phyloP scores from a whole-genome alignment of 2,113 vertebrate genomes.

The Bucco capensis region DNA sequence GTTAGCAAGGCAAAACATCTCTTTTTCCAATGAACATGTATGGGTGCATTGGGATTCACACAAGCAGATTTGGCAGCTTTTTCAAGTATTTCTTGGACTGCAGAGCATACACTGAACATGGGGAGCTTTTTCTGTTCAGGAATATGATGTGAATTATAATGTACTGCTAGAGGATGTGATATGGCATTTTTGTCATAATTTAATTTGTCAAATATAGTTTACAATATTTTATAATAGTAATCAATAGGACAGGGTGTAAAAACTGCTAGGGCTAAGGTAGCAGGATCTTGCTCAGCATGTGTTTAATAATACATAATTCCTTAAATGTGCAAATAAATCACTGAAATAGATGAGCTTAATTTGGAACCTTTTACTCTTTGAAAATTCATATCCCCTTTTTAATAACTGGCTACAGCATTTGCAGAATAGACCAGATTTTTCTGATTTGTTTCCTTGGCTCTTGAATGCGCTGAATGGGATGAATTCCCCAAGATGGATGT shows the following conservation, averaged over 20 bases:
- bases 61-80: slow-evolving; percentile 47
- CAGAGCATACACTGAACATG: not conserved
- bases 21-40: slow-evolving; percentile 18
- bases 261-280: not conserved
- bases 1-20: slow-evolving; percentile 32
- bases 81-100: slow-evolving; percentile 50
- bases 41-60: slow-evolving; percentile 11
- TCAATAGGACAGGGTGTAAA: not conserved
- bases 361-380: slow-evolving; percentile 8
- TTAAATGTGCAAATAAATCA: slow-evolving; percentile 24
- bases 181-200: not conserved
- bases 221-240: not conserved
- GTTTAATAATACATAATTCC: slow-evolving; percentile 43
- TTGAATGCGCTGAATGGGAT: not conserved
- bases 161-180: not conserved
- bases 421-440: not conserved
- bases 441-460: not conserved
- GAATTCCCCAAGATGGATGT: not conserved
- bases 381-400: slow-evolving; percentile 1
- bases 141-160: slow-evolving; percentile 37
- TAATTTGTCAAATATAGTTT: not conserved
- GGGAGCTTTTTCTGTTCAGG: slow-evolving; percentile 10
- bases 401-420: not conserved
- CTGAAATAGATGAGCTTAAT: slow-evolving; percentile 11
- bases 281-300: not conserved